Percentiles rank a stretch among this genome's conserved stretches.
Conservation (phyloP, 2,797 vertebrate genomes). For the Sebastes itinus region DNA sequence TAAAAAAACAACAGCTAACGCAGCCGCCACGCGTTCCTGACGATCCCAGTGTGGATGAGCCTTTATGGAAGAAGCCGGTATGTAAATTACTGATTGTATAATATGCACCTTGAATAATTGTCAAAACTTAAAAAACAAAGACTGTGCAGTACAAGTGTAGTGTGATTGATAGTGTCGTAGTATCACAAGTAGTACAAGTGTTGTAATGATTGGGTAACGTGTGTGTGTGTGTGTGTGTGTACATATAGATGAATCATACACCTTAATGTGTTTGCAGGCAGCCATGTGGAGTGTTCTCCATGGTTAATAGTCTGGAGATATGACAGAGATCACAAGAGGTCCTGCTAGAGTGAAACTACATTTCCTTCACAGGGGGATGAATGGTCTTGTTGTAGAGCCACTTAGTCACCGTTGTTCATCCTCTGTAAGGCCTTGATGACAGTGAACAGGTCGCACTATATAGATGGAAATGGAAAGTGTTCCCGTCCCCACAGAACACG, state of each 20-base stretch:
- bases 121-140: slow-evolving; percentile 33
- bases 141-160: neutral
- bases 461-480: slow-evolving; percentile 27
- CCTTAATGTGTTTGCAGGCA: slow-evolving; percentile 9
- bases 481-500: neutral
- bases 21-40: too few species aligned
- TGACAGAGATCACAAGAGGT: slow-evolving; percentile 9
- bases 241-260: neutral
- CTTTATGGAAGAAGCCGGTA: neutral
- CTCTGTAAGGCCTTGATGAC: slow-evolving; percentile 23
- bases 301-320: slow-evolving; percentile 15
- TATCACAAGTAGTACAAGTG: neutral
- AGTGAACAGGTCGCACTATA: slow-evolving; percentile 12
- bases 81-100: slow-evolving; percentile 1
- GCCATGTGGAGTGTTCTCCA: neutral
- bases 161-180: neutral
- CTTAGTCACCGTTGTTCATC: slow-evolving; percentile 42
- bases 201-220: neutral
- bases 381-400: slow-evolving; percentile 14
- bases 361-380: slow-evolving; percentile 2
- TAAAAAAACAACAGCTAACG: too few species aligned
- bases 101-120: slow-evolving; percentile 22
- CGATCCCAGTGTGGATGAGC: too few species aligned
- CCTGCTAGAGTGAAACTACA: slow-evolving; percentile 11
- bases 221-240: neutral